A percentile compares a stretch with the other conserved stretches of the same genome.
phyloP scores from a whole-genome alignment of 2,113 vertebrate species.

The Coreoperca whiteheadi region DNA sequence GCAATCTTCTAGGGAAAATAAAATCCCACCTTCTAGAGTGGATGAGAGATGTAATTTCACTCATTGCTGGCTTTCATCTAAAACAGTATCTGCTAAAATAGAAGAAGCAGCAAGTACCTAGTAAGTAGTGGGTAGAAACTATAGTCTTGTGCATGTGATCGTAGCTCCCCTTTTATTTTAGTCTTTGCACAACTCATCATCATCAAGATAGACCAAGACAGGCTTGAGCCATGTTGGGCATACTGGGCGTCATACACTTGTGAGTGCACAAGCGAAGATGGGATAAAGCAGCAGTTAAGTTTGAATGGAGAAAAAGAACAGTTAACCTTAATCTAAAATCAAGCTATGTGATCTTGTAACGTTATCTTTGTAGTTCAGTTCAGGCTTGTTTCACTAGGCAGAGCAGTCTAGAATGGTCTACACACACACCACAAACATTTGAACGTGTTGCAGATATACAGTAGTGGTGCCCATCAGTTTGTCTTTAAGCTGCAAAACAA shows the following conservation, averaged over 20 bases:
- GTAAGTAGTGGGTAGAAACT: not conserved
- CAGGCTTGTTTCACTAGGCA: not conserved
- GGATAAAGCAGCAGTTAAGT: not conserved
- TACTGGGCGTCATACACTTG: not conserved
- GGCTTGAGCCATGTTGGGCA: not conserved
- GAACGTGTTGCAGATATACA: not conserved
- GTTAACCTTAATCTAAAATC: not conserved
- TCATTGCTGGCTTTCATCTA: not conserved
- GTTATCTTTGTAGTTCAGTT: not conserved
- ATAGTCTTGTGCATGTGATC: not conserved
- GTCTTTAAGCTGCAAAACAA: constrained; percentile 9
- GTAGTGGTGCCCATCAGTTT: not conserved
- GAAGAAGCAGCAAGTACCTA: not conserved
- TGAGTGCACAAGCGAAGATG: not conserved
- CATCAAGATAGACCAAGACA: not conserved
- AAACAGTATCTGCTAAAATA: not conserved
- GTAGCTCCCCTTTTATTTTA: not conserved
- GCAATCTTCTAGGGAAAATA: not conserved
- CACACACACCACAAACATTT: not conserved
- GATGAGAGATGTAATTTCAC: not conserved
- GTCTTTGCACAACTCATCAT: not conserved
- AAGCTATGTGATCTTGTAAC: not conserved
- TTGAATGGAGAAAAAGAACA: not conserved
- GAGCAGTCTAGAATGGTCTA: not conserved
- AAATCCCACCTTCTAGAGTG: not conserved